Conservation (phyloP, 2,113 vertebrate species). For the Noctilio leporinus region DNA sequence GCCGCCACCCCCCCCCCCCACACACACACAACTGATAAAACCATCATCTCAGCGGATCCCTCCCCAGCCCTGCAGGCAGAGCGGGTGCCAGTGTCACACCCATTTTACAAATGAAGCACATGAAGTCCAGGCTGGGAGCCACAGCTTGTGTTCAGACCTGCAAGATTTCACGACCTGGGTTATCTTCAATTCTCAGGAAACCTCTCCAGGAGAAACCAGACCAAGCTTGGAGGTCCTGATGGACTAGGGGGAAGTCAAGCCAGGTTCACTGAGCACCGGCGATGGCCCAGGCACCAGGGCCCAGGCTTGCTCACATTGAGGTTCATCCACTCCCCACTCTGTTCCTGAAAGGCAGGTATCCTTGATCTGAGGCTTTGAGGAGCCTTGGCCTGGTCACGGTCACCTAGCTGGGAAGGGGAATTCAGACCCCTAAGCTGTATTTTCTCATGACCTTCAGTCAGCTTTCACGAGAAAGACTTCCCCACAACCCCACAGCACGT, state of each 20-base stretch:
- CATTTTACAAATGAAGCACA: background rate
- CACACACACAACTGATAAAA: background rate
- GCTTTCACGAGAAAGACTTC: background rate
- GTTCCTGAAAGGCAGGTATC: background rate
- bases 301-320: rapidly evolving
- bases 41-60: background rate
- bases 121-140: background rate
- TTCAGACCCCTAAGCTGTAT: background rate
- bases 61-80: background rate
- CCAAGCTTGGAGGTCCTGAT: background rate
- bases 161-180: background rate
- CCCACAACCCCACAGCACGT: rapidly evolving
- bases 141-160: background rate
- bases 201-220: background rate
- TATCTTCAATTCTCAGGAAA: background rate
- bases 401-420: background rate
- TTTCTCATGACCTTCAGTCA: background rate
- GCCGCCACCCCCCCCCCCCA: too few species aligned
- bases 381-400: background rate
- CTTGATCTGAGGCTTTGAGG: background rate
- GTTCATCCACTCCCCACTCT: too few species aligned
- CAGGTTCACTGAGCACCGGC: background rate
- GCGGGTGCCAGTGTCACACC: background rate
- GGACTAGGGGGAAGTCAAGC: background rate
- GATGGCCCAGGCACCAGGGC: rapidly evolving